Percentiles rank a stretch among this genome's conserved stretches.
phyloP scores from a whole-genome alignment of 2,797 vertebrate genomes.

The Sorex maritimensis region DNA sequence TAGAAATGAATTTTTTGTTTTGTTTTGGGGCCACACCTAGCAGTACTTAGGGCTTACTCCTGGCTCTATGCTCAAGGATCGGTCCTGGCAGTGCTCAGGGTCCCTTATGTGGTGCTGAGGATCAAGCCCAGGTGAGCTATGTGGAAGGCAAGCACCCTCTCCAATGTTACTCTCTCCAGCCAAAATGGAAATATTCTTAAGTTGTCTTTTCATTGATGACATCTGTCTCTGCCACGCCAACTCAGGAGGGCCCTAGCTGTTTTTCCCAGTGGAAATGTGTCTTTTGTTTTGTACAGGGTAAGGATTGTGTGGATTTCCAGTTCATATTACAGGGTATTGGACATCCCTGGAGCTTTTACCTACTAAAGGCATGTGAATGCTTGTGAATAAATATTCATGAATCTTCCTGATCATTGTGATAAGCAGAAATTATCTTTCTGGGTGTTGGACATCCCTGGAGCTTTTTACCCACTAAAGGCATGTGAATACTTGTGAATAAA shows the following conservation, averaged over 20 bases:
- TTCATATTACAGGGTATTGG: neutral
- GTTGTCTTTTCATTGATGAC: neutral
- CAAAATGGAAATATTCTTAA: neutral
- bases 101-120: no score
- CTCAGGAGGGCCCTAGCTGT: neutral
- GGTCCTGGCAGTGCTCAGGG: no score
- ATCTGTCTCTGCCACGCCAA: neutral
- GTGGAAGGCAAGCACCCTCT: no score
- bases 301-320: neutral
- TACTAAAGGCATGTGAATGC: neutral
- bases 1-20: neutral
- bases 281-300: neutral
- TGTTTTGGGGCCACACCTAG: no score
- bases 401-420: conserved; percentile 11
- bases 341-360: neutral
- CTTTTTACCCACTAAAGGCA: neutral
- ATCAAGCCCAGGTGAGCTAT: no score
- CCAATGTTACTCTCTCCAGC: neutral
- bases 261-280: neutral
- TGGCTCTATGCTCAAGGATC: no score
- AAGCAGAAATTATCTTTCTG: neutral
- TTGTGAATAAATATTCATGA: neutral
- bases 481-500: neutral
- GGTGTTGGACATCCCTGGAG: neutral
- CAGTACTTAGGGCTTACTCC: no score